A percentile compares a stretch with the other conserved stretches of the same genome.
Evolutionary conservation across 2,113 vertebrate genomes (phyloP).

Genomic region (Pterocles orientalis): DNA sequence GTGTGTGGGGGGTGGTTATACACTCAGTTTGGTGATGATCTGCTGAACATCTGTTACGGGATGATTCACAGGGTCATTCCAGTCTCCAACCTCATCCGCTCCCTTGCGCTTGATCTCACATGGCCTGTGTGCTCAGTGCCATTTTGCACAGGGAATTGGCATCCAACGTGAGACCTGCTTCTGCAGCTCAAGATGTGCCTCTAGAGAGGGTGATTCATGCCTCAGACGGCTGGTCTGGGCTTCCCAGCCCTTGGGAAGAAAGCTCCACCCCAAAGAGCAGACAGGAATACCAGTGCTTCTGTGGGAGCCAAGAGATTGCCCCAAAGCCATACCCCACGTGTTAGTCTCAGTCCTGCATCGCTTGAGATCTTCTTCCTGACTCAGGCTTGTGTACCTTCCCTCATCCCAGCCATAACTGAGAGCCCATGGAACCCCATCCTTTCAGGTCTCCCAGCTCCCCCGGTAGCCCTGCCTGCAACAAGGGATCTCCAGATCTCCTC

Average conservation of each 20-base stretch:
- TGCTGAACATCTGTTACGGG: background rate
- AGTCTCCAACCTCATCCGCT: background rate
- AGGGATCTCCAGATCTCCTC: background rate
- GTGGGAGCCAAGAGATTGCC: background rate
- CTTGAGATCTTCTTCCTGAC: background rate
- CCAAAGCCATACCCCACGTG: accelerated
- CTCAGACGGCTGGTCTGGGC: background rate
- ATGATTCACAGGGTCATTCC: background rate
- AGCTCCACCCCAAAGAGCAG: background rate
- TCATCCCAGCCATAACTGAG: background rate
- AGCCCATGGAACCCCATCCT: background rate
- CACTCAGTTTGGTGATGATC: background rate
- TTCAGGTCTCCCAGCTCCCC: background rate
- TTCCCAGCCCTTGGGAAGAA: background rate
- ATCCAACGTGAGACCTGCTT: background rate
- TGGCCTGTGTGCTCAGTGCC: background rate
- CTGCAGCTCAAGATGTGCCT: background rate
- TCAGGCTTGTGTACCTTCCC: background rate
- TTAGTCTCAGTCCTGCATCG: background rate
- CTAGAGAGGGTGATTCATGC: background rate
- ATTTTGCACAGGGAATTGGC: background rate
- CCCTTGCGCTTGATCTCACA: background rate
- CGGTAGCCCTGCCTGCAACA: background rate
- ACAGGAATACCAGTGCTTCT: background rate
- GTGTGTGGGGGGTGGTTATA: background rate